Evolutionary conservation across 2,113 vertebrate species (phyloP).

Genomic region (Otis tarda): DNA sequence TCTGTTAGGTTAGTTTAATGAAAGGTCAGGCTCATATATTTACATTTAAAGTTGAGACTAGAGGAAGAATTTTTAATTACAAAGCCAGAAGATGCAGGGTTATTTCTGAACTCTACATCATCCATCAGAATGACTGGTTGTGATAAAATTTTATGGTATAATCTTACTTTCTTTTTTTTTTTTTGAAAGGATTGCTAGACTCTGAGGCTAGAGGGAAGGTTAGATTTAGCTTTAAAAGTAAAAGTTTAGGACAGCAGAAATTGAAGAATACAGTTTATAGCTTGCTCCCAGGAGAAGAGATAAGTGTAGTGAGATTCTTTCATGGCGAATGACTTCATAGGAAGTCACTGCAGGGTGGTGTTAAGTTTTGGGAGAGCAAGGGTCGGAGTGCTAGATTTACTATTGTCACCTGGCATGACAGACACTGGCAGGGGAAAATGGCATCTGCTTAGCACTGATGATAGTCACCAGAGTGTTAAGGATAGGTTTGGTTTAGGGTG

Average conservation of each 20-base stretch:
- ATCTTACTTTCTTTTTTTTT: neutral
- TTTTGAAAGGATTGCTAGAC: neutral
- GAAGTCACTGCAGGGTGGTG: neutral
- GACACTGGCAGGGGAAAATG: neutral
- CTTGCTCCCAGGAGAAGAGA: neutral
- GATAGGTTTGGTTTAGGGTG: neutral
- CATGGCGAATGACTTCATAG: neutral
- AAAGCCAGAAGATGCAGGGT: neutral
- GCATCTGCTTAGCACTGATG: neutral
- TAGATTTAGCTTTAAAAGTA: neutral
- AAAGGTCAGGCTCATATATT: neutral
- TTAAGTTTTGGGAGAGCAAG: neutral
- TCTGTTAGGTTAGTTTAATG: neutral
- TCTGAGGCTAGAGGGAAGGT: neutral
- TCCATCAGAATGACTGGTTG: neutral
- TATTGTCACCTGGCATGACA: neutral
- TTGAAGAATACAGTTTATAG: neutral
- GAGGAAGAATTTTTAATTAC: neutral
- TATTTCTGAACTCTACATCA: neutral
- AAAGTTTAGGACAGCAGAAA: neutral
- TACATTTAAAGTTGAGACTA: neutral
- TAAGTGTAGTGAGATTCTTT: neutral
- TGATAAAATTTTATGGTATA: neutral
- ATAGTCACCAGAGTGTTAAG: neutral
- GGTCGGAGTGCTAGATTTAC: neutral